These are phyloP conservation scores for Ciconia nigra DNA, from an alignment of 2,797 vertebrate species.

Conservation along the genomic window DNA sequence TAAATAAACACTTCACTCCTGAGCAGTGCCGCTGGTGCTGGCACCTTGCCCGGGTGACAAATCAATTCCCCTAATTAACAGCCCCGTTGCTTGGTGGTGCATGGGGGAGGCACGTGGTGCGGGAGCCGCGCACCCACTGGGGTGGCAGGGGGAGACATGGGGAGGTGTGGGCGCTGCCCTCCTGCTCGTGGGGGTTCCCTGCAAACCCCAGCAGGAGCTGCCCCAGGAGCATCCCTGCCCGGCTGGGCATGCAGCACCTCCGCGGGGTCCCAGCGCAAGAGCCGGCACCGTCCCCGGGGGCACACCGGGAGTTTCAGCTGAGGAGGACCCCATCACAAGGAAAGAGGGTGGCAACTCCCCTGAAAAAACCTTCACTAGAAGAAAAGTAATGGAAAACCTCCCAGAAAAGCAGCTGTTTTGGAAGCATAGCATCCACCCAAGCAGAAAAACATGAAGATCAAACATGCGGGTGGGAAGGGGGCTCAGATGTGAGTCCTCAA, in stretches of 20 bases:
- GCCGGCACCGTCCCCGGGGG: background rate
- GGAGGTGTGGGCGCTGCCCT: background rate
- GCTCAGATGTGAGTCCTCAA: background rate
- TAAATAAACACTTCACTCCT: background rate
- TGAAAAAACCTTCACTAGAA: background rate
- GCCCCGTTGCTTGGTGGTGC: accelerated
- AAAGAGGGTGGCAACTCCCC: background rate
- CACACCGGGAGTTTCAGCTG: background rate
- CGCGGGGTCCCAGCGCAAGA: background rate
- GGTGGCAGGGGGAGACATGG: accelerated
- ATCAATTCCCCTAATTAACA: background rate
- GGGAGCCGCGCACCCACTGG: background rate
- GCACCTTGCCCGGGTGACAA: background rate
- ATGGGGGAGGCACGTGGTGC: accelerated
- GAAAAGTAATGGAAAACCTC: background rate
- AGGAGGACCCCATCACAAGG: background rate
- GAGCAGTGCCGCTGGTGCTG: background rate
- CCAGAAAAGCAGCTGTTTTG: background rate
- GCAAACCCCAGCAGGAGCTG: background rate
- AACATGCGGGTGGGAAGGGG: accelerated
- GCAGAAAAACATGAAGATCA: background rate
- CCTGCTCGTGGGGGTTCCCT: background rate
- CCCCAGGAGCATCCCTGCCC: background rate
- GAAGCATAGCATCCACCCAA: background rate
- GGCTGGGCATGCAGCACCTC: accelerated